phyloP scores from a whole-genome alignment of 2,888 invertebrate species.

The Habrosyne pyritoides region DNA sequence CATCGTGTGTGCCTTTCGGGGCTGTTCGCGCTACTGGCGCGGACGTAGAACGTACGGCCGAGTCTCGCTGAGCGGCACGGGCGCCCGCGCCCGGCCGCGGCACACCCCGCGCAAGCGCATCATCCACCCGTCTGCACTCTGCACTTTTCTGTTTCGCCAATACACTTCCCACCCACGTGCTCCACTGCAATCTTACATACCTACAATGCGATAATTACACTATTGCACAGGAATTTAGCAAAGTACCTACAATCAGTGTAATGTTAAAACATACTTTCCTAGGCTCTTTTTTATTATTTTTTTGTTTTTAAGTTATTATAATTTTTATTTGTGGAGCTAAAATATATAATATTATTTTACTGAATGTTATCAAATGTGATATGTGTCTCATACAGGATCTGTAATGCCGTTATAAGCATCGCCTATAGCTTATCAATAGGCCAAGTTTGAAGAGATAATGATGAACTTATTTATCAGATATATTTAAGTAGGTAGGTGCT shows the following conservation, averaged over 20 bases:
- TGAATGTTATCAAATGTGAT: slow-evolving; percentile 1
- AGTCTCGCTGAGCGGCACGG: slow-evolving; percentile 18
- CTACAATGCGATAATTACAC: neutral
- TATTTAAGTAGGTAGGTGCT: slow-evolving; percentile 40
- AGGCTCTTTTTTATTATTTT: neutral
- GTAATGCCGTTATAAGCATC: slow-evolving; percentile 32
- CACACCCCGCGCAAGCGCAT: slow-evolving; percentile 40
- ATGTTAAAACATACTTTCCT: neutral
- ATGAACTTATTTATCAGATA: slow-evolving; percentile 54
- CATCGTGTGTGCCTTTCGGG: slow-evolving; percentile 78
- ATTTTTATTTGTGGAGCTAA: neutral
- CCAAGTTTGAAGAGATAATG: slow-evolving; percentile 60
- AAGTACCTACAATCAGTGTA: neutral
- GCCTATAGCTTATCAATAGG: slow-evolving; percentile 54
- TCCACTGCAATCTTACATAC: slow-evolving; percentile 6
- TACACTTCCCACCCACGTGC: slow-evolving; percentile 31
- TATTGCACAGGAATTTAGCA: neutral
- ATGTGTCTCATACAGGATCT: slow-evolving; percentile 32
- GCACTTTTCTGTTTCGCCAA: slow-evolving; percentile 28
- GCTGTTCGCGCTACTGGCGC: slow-evolving; percentile 71
- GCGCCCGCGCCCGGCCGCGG: slow-evolving; percentile 35
- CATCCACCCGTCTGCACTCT: slow-evolving; percentile 39
- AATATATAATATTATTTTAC: neutral
- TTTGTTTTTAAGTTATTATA: neutral
- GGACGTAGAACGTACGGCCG: neutral